Percentiles rank a stretch among this genome's conserved stretches.
phyloP scores from a whole-genome alignment of 2,113 vertebrate genomes.

The Mungos mungo region DNA sequence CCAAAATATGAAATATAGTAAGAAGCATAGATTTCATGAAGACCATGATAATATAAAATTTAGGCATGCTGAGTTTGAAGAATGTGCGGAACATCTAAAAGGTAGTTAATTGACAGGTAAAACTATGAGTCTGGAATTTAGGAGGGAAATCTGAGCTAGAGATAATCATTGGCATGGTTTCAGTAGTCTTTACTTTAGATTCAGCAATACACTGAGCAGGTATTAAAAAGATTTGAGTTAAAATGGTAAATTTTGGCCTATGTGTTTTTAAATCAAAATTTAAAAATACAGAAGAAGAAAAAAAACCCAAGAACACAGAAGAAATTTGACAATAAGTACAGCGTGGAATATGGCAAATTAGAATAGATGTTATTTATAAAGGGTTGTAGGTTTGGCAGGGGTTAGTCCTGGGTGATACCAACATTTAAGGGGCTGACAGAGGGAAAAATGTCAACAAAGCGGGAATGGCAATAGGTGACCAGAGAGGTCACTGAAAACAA shows the following conservation, averaged over 20 bases:
- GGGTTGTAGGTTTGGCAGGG: not conserved
- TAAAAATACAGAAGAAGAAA: not conserved
- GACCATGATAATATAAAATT: not conserved
- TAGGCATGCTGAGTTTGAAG: not conserved
- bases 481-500: not conserved
- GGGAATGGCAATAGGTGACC: not conserved
- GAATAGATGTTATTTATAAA: not conserved
- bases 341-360: not conserved
- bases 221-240: conserved; percentile 7
- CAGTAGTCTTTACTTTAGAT: not conserved
- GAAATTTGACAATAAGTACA: not conserved
- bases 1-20: not conserved
- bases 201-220: not conserved
- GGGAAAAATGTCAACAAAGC: not conserved
- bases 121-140: not conserved
- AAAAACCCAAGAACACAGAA: not conserved
- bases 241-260: not conserved
- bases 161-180: not conserved
- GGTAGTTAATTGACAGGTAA: not conserved
- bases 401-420: not conserved
- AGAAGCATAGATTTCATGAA: not conserved
- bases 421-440: not conserved
- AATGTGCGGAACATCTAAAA: not conserved
- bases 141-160: not conserved
- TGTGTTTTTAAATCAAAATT: not conserved